Conservation (phyloP, 2,888 invertebrate species). For the Brachypterus glaber region DNA sequence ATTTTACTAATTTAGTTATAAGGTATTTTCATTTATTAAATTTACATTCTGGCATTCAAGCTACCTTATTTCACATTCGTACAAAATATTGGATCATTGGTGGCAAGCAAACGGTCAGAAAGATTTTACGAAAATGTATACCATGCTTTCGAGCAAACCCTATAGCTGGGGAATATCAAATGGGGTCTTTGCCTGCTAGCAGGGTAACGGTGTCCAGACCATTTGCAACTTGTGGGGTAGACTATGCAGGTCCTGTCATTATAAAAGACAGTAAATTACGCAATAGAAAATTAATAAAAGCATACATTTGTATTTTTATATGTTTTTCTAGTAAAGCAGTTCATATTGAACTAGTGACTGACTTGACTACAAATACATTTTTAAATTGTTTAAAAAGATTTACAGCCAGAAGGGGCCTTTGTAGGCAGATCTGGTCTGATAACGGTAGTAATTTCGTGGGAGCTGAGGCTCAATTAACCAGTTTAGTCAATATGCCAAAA, state of each 20-base stretch:
- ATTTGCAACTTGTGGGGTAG: no score
- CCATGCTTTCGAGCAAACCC: slow-evolving; percentile 16
- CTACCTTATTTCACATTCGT: slow-evolving; percentile 8
- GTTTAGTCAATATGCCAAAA: no score
- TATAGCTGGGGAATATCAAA: slow-evolving; percentile 3
- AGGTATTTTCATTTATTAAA: slow-evolving; percentile 5
- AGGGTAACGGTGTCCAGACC: no score
- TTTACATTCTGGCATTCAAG: slow-evolving; percentile 13
- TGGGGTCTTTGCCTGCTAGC: slow-evolving; percentile 15
- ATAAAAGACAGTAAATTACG: slow-evolving; percentile 16
- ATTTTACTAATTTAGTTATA: slow-evolving; percentile 14
- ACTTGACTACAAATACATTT: slow-evolving; percentile 28
- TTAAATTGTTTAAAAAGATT: slow-evolving; percentile 28
- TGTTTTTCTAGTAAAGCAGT: slow-evolving; percentile 26
- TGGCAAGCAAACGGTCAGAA: slow-evolving; percentile 7
- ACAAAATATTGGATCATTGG: slow-evolving; percentile 12
- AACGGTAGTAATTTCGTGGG: no score
- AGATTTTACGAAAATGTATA: slow-evolving; percentile 9
- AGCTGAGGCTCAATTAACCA: no score
- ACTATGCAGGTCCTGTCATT: slow-evolving; percentile 24
- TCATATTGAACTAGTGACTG: slow-evolving; percentile 29
- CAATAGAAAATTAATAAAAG: slow-evolving; percentile 15
- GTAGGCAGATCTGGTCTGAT: slow-evolving; percentile 27
- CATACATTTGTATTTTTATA: slow-evolving; percentile 25
- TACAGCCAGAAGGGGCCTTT: slow-evolving; percentile 25